Base-by-base conservation (phyloP, 2,888 invertebrate species). In the Drosophila rellima region DNA sequence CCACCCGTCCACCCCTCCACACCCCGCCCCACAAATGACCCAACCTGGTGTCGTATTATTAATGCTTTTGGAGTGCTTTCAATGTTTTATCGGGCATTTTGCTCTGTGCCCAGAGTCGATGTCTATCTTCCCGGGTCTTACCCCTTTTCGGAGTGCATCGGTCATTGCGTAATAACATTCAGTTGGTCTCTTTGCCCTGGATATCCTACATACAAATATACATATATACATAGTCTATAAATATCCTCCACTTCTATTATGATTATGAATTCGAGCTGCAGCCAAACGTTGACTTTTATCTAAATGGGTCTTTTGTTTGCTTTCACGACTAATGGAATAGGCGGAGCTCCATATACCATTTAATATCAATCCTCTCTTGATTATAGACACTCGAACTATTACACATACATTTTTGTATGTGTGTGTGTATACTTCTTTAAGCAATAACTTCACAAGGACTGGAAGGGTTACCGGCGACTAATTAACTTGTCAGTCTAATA, bases 61-160 rank as follows among this genome's bases (percentile, higher is more conserved):
- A 85, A 88, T 88, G 85, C 85, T 79, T 88, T 86, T 81, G 78
- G 88, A 85, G 85, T 88, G 85, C 85, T 85, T 85, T 85, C 83
- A 85, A 85, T 85, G 75, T 83, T 85, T 82, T 88, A 88, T 87
- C 83, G 85, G 72, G 63, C 76, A 62, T 81, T 81, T 72, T 63
- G 74, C 80, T 75, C 74, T 74, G 40, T 40, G 40, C 2, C 2
- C 31, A 11, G 73, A 48, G 54, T 52, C 65, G 77, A 69, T 81
- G 69, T 79, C 84, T 74, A 84, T 74, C 82, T 54, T 23, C 35
- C 29, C 26, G 20, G 18, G 59, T 3, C 42, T 67, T 72, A 72
- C 63, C 85, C 74, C 68, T 56, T 70, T 26, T 78, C 51, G 55
- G 35, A 73, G 70, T 80, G 76, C 82, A 85, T 64, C 73, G 78